Percentiles rank a stretch among this genome's conserved stretches.
Evolutionary conservation across 2,113 vertebrate genomes (phyloP).

Genomic region (Octodon degus): DNA sequence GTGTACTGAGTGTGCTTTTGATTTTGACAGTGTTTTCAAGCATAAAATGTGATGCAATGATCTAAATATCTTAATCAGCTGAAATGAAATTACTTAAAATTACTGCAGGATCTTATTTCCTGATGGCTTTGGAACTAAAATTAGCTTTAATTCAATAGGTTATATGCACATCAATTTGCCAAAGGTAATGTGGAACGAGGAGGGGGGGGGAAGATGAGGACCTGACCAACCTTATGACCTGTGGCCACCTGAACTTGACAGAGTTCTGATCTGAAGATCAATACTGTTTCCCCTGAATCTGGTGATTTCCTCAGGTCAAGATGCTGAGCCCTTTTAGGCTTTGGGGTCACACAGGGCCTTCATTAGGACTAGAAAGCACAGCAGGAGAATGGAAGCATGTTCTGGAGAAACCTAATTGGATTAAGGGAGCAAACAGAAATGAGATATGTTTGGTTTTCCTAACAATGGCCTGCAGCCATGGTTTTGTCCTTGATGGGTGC

Average conservation of each 20-base stretch:
- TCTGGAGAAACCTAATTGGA: background rate
- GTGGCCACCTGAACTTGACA: background rate
- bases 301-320: background rate
- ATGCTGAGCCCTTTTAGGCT: background rate
- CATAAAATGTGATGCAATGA: constrained; percentile 38
- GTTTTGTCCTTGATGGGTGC: background rate
- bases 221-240: background rate
- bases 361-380: constrained; percentile 4
- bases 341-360: background rate
- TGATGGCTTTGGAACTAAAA: constrained; percentile 73
- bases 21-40: constrained; percentile 66
- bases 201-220: background rate
- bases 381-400: constrained; percentile 12
- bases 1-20: constrained; percentile 15
- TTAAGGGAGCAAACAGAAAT: constrained; percentile 49
- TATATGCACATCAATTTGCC: constrained; percentile 41
- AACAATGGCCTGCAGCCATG: background rate
- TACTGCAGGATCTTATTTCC: constrained; percentile 54
- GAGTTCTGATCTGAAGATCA: background rate
- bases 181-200: constrained; percentile 21
- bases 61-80: constrained; percentile 72
- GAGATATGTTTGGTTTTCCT: constrained; percentile 22
- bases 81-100: constrained; percentile 79
- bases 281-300: background rate
- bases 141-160: constrained; percentile 66